Evolutionary conservation across 92 coral and sea anemone species (phyloP).

Genomic region (Parazoanthus darwini): DNA sequence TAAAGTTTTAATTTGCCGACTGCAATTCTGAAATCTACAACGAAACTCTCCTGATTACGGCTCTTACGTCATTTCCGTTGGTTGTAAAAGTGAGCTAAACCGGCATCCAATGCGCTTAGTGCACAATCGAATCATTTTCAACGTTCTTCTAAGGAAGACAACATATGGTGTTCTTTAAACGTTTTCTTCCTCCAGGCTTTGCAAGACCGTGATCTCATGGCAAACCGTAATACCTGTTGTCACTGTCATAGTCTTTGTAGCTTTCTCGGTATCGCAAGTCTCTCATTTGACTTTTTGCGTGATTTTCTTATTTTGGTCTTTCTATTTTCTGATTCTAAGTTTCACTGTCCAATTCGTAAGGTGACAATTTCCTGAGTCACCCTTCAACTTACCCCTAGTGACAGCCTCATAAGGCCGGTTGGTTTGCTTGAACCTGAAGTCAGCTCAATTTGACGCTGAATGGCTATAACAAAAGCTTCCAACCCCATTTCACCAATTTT

Average conservation of each 20-base stretch:
- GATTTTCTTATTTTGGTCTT: neutral
- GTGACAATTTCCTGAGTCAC: neutral
- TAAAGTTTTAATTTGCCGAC: too few relatives aligned
- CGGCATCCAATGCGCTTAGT: too few relatives aligned
- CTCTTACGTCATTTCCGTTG: too few relatives aligned
- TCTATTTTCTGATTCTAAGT: neutral
- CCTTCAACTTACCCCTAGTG: constrained; percentile 70
- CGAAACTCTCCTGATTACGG: too few relatives aligned
- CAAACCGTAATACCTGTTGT: too few relatives aligned
- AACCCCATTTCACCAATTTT: constrained; percentile 88
- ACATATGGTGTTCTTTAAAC: neutral
- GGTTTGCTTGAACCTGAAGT: constrained; percentile 69
- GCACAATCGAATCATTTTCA: neutral
- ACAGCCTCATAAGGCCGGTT: constrained; percentile 83
- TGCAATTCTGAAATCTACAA: too few relatives aligned
- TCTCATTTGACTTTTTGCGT: neutral
- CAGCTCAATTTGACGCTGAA: constrained; percentile 87
- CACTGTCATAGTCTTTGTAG: too few relatives aligned
- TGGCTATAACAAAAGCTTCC: constrained; percentile 89
- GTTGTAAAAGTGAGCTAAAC: too few relatives aligned
- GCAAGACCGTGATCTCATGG: neutral
- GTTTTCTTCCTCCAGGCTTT: neutral
- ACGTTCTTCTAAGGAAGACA: neutral
- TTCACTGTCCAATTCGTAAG: too few relatives aligned
- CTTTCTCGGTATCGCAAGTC: neutral